These are phyloP conservation scores for Philopotamus ludificatus DNA, from an alignment of 1,140 invertebrate genomes.

Conservation along the genomic window DNA sequence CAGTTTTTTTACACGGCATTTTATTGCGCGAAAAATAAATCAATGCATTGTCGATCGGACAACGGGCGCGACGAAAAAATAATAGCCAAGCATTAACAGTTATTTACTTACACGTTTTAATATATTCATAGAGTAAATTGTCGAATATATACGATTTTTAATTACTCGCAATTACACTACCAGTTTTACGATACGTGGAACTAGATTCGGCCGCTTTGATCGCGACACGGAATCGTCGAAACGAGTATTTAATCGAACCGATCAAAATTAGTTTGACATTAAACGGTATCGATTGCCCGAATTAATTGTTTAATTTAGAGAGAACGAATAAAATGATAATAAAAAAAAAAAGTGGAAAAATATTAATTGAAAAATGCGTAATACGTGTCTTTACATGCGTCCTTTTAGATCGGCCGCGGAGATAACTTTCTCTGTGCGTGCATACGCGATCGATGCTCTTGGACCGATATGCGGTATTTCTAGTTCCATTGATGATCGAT, in stretches of 20 bases:
- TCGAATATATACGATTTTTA: neutral
- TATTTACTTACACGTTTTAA: no score
- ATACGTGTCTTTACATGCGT: constrained; percentile 14
- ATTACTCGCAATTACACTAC: neutral
- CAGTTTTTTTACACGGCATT: no score
- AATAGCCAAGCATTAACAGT: no score
- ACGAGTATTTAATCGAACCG: neutral
- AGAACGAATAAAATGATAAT: neutral
- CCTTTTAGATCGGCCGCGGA: constrained; percentile 17
- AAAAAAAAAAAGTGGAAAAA: neutral
- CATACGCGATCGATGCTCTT: constrained; percentile 11
- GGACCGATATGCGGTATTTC: neutral
- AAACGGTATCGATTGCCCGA: neutral
- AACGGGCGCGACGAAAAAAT: no score
- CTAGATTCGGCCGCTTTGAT: neutral
- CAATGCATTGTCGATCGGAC: no score
- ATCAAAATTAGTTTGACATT: no score
- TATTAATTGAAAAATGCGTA: no score
- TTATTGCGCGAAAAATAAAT: no score
- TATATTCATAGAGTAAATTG: neutral
- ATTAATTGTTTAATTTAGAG: neutral
- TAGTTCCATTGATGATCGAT: neutral
- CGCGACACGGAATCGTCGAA: neutral
- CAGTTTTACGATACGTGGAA: neutral
- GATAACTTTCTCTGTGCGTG: constrained; percentile 17